Evolutionary conservation across 2,113 vertebrate genomes (phyloP).

Genomic region (Entomyzon cyanotis): DNA sequence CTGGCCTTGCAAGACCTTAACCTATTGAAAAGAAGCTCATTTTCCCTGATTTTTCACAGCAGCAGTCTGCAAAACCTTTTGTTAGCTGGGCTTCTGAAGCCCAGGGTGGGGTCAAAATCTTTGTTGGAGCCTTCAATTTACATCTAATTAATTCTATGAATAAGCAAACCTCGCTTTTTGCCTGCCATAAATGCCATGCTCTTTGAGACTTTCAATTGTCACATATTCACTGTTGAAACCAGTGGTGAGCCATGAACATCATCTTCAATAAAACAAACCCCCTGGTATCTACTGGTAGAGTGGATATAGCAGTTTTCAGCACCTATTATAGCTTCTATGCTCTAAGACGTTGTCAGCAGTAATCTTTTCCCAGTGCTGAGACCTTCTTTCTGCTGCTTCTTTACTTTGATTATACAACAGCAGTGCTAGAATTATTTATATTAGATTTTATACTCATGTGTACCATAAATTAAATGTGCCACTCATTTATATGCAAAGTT

Average conservation of each 20-base stretch:
- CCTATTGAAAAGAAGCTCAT: slow-evolving; percentile 83
- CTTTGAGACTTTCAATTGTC: not conserved
- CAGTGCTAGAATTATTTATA: not conserved
- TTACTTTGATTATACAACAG: not conserved
- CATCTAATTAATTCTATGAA: slow-evolving; percentile 31
- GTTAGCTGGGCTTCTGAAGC: slow-evolving; percentile 84
- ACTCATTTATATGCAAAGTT: not conserved
- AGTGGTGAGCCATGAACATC: not conserved
- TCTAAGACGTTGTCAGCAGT: not conserved
- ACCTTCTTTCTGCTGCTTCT: not conserved
- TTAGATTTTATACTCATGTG: not conserved
- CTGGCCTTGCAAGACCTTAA: slow-evolving; percentile 84
- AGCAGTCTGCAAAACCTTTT: slow-evolving; percentile 86
- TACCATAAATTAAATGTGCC: not conserved
- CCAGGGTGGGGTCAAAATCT: slow-evolving; percentile 84
- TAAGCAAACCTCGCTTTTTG: not conserved
- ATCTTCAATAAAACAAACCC: not conserved
- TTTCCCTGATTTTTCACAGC: slow-evolving; percentile 84
- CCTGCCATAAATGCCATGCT: not conserved
- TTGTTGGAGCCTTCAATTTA: slow-evolving; percentile 53
- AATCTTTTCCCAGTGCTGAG: not conserved
- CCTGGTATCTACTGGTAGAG: not conserved
- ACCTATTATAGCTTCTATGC: not conserved
- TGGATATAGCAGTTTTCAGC: not conserved
- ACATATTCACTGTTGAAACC: not conserved